Conservation (phyloP, 2,797 vertebrate genomes). For the Thripadectes ignobilis region DNA sequence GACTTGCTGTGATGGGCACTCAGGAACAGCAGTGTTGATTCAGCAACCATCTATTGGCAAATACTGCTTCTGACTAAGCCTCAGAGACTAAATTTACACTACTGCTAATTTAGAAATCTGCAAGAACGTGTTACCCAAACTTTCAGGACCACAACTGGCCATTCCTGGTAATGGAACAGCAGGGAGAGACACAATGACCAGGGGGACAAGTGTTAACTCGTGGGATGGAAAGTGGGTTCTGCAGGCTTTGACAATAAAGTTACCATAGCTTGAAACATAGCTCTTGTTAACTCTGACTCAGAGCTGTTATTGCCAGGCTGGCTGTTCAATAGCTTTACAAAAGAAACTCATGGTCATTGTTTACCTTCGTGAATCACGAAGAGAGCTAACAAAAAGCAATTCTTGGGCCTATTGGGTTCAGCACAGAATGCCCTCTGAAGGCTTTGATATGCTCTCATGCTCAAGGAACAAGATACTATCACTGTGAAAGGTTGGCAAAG, state of each 20-base stretch:
- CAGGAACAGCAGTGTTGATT: neutral
- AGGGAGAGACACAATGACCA: neutral
- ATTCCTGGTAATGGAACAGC: neutral
- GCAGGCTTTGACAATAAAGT: neutral
- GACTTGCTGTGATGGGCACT: neutral
- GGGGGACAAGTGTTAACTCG: neutral
- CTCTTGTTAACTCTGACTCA: neutral
- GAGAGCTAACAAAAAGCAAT: constrained; percentile 34
- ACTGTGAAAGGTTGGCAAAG: constrained; percentile 29
- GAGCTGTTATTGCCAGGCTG: constrained; percentile 13
- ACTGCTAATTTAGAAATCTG: neutral
- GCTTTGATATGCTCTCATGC: constrained; percentile 5
- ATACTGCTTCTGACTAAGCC: neutral
- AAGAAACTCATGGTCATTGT: constrained; percentile 25
- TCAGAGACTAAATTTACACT: neutral
- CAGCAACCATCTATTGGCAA: constrained; percentile 18
- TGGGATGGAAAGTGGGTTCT: neutral
- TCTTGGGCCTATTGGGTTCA: neutral
- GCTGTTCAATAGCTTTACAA: constrained; percentile 25
- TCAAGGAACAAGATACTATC: constrained; percentile 23
- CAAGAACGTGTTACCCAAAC: neutral
- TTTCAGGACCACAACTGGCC: neutral
- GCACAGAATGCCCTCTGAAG: constrained; percentile 11
- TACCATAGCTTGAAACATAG: neutral
- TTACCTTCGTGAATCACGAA: constrained; percentile 33